Conservation (phyloP, 2,888 invertebrate species). For the Xestia sexstrigata region DNA sequence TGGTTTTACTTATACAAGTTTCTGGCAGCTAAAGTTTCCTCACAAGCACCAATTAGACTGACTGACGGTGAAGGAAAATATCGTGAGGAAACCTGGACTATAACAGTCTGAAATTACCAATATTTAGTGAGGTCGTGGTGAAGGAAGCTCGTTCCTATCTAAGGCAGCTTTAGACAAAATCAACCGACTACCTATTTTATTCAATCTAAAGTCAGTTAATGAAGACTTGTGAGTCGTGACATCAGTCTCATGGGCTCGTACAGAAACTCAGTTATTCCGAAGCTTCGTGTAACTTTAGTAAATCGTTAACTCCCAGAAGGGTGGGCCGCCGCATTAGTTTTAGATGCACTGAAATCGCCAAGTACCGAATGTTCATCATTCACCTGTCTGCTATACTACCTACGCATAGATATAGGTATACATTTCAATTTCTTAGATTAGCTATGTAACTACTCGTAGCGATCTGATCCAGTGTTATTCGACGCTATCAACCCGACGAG, state of each 20-base stretch:
- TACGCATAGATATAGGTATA: constrained; percentile 85
- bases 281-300: constrained; percentile 9
- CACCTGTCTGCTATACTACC: constrained; percentile 81
- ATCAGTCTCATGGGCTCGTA: background rate
- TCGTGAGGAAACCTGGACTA: constrained; percentile 5
- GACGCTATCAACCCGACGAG: constrained; percentile 37
- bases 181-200: background rate
- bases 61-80: constrained; percentile 15
- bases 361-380: constrained; percentile 80
- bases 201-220: constrained; percentile 4
- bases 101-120: background rate
- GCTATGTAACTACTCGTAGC: constrained; percentile 81
- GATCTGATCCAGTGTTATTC: constrained; percentile 67
- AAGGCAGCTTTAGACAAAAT: background rate
- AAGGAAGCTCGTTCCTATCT: constrained; percentile 2
- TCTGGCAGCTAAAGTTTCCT: constrained; percentile 4
- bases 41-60: background rate
- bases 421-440: constrained; percentile 86
- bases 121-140: background rate
- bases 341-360: constrained; percentile 84
- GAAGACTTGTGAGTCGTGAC: background rate
- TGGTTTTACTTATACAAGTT: constrained; percentile 12
- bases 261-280: background rate
- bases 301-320: constrained; percentile 50
- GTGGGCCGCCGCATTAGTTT: constrained; percentile 74